A percentile compares a stretch with the other conserved stretches of the same genome.
Conservation (phyloP, 2,113 vertebrate species). For the Bubalus kerabau region DNA sequence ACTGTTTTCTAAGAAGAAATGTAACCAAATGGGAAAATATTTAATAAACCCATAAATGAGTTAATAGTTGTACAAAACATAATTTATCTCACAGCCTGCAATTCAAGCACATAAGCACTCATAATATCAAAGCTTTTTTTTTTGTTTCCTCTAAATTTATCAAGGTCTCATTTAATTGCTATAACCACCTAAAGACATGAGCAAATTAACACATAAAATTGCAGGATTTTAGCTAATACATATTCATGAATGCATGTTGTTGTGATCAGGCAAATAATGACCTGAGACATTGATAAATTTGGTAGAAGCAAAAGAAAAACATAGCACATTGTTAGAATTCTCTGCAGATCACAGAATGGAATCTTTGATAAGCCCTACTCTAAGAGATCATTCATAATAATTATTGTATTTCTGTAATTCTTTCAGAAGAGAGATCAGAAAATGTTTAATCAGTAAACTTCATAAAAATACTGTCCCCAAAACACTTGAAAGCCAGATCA, state of each 20-base stretch:
- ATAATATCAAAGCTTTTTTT: slow-evolving; percentile 43
- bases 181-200: slow-evolving; percentile 66
- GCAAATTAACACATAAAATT: slow-evolving; percentile 65
- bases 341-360: slow-evolving; percentile 17
- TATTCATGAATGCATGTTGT: slow-evolving; percentile 60
- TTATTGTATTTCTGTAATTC: slow-evolving; percentile 36
- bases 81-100: slow-evolving; percentile 39
- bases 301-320: slow-evolving; percentile 39
- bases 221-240: slow-evolving; percentile 54
- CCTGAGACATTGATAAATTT: slow-evolving; percentile 69
- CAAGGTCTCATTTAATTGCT: slow-evolving; percentile 69
- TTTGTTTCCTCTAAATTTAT: slow-evolving; percentile 60
- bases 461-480: background rate
- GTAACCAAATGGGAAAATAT: slow-evolving; percentile 28
- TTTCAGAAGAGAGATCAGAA: slow-evolving; percentile 33
- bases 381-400: slow-evolving; percentile 45
- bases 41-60: slow-evolving; percentile 47
- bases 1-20: slow-evolving; percentile 12
- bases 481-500: background rate
- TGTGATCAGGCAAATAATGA: slow-evolving; percentile 67
- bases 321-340: slow-evolving; percentile 15
- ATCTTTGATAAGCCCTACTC: slow-evolving; percentile 33
- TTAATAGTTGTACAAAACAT: slow-evolving; percentile 48
- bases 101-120: slow-evolving; percentile 33
- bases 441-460: slow-evolving; percentile 30